Percentiles rank a stretch among this genome's conserved stretches.
Conservation (phyloP, 2,888 invertebrate genomes). For the Eucriotettix oculatus region DNA sequence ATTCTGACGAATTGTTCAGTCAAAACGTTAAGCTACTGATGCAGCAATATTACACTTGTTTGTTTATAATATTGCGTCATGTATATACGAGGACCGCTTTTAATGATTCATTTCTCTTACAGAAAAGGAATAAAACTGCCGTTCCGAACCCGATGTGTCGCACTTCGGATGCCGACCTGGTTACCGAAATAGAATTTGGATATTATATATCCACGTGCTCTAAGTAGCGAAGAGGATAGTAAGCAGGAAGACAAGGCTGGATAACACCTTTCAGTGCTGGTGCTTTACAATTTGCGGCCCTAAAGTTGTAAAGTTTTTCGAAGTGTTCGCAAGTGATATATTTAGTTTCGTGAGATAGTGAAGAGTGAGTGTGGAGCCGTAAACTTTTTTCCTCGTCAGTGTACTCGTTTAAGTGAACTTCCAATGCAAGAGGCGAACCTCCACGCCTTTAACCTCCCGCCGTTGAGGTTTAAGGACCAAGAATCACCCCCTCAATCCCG, state of each 20-base stretch:
- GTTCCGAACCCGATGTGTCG: neutral
- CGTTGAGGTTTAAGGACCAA: constrained; percentile 5
- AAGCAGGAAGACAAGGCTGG: neutral
- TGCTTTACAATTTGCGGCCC: constrained; percentile 11
- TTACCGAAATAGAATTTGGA: neutral
- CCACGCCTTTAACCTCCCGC: neutral
- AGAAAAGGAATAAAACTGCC: neutral
- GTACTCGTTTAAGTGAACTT: neutral
- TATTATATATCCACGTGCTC: neutral
- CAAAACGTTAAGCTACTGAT: no score
- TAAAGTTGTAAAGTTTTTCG: constrained; percentile 9
- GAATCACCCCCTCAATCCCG: neutral
- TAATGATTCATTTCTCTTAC: neutral
- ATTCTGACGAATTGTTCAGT: no score
- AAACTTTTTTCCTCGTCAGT: neutral
- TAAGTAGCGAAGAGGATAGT: neutral
- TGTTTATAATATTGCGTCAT: no score
- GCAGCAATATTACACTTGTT: no score
- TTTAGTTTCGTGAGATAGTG: neutral
- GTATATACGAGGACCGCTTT: no score
- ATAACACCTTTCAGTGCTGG: neutral
- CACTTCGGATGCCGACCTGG: neutral
- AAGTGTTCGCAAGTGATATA: neutral
- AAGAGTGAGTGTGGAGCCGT: constrained; percentile 1
- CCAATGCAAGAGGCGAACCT: constrained; percentile 10